Evolutionary conservation across 2,888 invertebrate species (phyloP).

Genomic region (Emmelina monodactyla): DNA sequence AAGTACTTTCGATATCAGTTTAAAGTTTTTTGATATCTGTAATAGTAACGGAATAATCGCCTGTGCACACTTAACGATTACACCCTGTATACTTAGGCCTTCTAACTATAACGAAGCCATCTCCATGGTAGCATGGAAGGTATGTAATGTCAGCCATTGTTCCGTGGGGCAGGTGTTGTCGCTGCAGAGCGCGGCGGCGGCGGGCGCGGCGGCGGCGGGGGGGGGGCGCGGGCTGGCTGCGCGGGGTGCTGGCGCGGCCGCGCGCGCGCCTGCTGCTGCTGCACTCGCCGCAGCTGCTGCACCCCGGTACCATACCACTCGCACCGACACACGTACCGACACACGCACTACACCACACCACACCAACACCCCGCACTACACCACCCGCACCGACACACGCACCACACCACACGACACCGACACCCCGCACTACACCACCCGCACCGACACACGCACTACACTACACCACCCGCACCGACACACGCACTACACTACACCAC

Average conservation of each 20-base stretch:
- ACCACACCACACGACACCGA: neutral
- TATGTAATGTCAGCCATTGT: too few species aligned
- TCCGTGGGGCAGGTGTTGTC: too few species aligned
- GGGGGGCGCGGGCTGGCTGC: slow-evolving; percentile 5
- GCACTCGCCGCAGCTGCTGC: slow-evolving; percentile 3
- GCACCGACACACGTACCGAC: neutral
- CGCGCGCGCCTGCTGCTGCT: slow-evolving; percentile 47
- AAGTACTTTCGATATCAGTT: too few species aligned
- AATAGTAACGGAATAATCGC: too few species aligned
- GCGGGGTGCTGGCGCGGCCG: slow-evolving; percentile 32
- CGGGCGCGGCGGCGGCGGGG: neutral
- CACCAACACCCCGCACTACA: neutral
- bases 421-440: neutral
- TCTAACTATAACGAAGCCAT: too few species aligned
- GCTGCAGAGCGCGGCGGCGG: neutral
- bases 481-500: too few species aligned
- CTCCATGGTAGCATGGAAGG: too few species aligned
- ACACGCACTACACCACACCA: neutral
- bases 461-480: too few species aligned
- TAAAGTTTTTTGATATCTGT: too few species aligned
- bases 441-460: neutral
- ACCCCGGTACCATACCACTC: too few species aligned
- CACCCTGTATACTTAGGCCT: too few species aligned
- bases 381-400: neutral
- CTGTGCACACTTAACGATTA: too few species aligned